phyloP scores from a whole-genome alignment of 2,888 invertebrate species.

The Ochropacha duplaris region DNA sequence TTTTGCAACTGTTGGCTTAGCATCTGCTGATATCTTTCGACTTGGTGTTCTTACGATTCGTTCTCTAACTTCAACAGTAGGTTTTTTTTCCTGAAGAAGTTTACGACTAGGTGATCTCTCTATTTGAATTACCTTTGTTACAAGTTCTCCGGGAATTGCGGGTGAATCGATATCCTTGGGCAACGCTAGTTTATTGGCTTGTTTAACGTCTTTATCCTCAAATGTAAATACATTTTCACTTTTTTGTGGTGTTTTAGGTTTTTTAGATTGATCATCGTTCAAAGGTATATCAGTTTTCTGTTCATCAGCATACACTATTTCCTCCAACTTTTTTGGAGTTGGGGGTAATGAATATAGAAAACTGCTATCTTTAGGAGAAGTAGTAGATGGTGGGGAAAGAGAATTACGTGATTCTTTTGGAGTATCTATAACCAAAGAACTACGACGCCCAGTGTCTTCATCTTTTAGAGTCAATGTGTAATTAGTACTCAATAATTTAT shows the following conservation, averaged over 20 bases:
- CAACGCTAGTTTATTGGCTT: conserved; percentile 32
- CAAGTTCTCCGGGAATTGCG: conserved; percentile 56
- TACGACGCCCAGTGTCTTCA: conserved; percentile 56
- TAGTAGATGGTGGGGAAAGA: conserved; percentile 53
- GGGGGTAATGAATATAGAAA: conserved; percentile 56
- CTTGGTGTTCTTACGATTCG: conserved; percentile 75
- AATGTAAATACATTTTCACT: conserved; percentile 59
- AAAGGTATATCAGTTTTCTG: conserved; percentile 41
- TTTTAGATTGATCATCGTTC: conserved; percentile 38
- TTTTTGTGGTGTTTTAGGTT: conserved; percentile 51
- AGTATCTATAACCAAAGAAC: conserved; percentile 60
- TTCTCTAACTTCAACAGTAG: conserved; percentile 68
- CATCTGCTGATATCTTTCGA: conserved; percentile 56
- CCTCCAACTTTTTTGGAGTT: conserved; percentile 66
- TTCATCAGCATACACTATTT: conserved; percentile 63
- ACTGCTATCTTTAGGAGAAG: conserved; percentile 62
- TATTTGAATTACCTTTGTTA: conserved; percentile 74
- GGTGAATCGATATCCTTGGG: conserved; percentile 48
- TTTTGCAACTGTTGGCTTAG: conserved; percentile 54
- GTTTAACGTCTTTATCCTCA: conserved; percentile 58
- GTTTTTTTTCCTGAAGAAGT: conserved; percentile 60
- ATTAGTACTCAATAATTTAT: conserved; percentile 72
- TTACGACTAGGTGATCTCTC: conserved; percentile 75
- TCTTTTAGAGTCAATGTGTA: conserved; percentile 72
- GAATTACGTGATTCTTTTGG: conserved; percentile 45